Evolutionary conservation across 2,888 invertebrate genomes (phyloP), one percentile per base, ranked within the genome.

Genomic region (Beris morrisii): DNA sequence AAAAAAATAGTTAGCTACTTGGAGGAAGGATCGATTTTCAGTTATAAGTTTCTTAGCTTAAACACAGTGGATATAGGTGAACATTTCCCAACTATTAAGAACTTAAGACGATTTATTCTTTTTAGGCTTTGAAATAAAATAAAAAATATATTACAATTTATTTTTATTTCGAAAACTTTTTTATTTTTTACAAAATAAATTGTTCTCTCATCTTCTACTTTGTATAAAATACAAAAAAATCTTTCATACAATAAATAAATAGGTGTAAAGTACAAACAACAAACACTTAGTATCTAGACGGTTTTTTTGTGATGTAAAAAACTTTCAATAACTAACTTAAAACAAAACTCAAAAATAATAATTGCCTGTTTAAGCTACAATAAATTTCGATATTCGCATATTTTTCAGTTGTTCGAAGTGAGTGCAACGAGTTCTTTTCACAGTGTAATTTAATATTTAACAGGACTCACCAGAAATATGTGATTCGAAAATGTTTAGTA

Each of bases 221-320:
- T 66, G 64, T 68, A 66, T 58, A 66, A 66, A 68, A 66, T 64
- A 64, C 58, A 63, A 53, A 61, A n/a, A 68, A 38, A 53, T 30
- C 31, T 55, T 32, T 56, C 53, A 52, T 31, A 11, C 38, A 58
- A 63, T 32, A 46, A 68, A 68, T 68, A 68, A 68, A 68, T 64
- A 53, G 44, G 15, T 28, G 28, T 64, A 43, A 64, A 54, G 44
- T 64, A 68, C 55, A 57, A 22, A 68, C 55, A 68, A 64, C 66
- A 66, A 22, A 66, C 58, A 59, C 65, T 68, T 68, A 68, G 45
- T 32, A 31, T 32, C 68, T 63, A 64, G 15, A 56, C 30, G 46
- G n/a, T 32, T 58, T 58, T 45, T 48, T 55, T 68, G 68, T 68
- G 68, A 68, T 68, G 68, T 68, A 59, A 50, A 67, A 61, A 56